Percentiles rank a stretch among this genome's conserved stretches.
phyloP scores from a whole-genome alignment of 2,113 vertebrate species.

The Noturus placidus region DNA sequence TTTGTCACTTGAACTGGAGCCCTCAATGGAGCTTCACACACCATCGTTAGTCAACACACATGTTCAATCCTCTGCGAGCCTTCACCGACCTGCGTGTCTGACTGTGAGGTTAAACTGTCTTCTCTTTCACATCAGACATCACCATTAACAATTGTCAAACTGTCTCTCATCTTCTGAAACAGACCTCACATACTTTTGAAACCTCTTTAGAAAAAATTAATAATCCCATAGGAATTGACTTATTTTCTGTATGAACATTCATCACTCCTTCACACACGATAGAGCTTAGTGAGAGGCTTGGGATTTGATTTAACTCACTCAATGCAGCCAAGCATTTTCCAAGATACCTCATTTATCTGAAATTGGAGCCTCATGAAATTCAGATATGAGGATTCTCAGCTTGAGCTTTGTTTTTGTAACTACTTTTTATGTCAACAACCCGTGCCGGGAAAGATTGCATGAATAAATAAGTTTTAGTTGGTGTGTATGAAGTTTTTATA shows the following conservation, averaged over 20 bases:
- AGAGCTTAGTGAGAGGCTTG: slow-evolving; percentile 44
- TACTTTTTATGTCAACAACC: slow-evolving; percentile 9
- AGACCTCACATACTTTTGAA: background rate
- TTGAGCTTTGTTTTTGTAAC: slow-evolving; percentile 31
- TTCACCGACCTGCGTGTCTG: slow-evolving; percentile 17
- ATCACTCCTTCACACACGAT: slow-evolving; percentile 60
- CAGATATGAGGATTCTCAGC: slow-evolving; percentile 21
- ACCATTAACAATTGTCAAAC: slow-evolving; percentile 12
- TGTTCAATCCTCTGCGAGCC: background rate
- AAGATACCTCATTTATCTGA: slow-evolving; percentile 41
- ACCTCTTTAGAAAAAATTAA: background rate
- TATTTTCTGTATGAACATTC: slow-evolving; percentile 41
- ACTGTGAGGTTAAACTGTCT: slow-evolving; percentile 30
- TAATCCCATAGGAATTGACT: background rate
- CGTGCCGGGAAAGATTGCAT: background rate
- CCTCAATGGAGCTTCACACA: slow-evolving; percentile 4
- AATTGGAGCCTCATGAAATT: slow-evolving; percentile 46
- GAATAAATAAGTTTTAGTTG: slow-evolving; percentile 18
- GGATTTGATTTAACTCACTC: background rate
- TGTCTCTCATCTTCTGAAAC: background rate
- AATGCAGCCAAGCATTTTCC: slow-evolving; percentile 27
- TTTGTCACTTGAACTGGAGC: slow-evolving; percentile 35
- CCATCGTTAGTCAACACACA: slow-evolving; percentile 1
- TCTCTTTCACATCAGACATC: slow-evolving; percentile 20
- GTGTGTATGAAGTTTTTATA: slow-evolving; percentile 23